Conservation (phyloP, 2,113 vertebrate genomes). For the Sinosuthora webbiana region DNA sequence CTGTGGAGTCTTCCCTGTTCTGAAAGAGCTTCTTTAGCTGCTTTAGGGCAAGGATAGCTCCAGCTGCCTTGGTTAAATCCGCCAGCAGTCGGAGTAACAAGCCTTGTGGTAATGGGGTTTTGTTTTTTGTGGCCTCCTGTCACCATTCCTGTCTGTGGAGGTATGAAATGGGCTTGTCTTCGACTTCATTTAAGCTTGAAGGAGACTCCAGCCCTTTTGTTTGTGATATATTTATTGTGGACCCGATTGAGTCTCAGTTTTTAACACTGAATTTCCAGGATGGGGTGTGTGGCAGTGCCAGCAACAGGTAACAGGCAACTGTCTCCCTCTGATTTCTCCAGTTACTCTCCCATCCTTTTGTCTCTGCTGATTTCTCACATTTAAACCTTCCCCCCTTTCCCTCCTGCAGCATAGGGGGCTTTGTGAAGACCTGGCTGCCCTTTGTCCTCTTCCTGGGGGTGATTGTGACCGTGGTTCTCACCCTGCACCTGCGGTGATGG, state of each 20-base stretch:
- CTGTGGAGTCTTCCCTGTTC: background rate
- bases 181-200: background rate
- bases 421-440: slow-evolving; percentile 97
- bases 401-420: slow-evolving; percentile 81
- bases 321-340: background rate
- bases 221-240: background rate
- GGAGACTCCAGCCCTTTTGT: background rate
- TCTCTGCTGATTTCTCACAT: background rate
- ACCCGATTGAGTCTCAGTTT: background rate
- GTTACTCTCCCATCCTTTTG: background rate
- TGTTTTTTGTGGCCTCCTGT: background rate
- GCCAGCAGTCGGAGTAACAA: accelerated
- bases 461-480: slow-evolving; percentile 82
- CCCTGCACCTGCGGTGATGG: slow-evolving; percentile 84
- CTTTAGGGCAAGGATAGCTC: background rate
- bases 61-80: background rate
- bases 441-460: slow-evolving; percentile 87
- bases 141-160: background rate
- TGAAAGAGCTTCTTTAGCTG: background rate
- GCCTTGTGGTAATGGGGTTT: background rate
- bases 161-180: background rate
- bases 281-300: background rate
- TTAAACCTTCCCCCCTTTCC: background rate
- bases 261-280: background rate
- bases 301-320: background rate